These are phyloP conservation scores for Oreochromis tanganicae DNA, from an alignment of 2,113 vertebrate species.

Conservation along the genomic window DNA sequence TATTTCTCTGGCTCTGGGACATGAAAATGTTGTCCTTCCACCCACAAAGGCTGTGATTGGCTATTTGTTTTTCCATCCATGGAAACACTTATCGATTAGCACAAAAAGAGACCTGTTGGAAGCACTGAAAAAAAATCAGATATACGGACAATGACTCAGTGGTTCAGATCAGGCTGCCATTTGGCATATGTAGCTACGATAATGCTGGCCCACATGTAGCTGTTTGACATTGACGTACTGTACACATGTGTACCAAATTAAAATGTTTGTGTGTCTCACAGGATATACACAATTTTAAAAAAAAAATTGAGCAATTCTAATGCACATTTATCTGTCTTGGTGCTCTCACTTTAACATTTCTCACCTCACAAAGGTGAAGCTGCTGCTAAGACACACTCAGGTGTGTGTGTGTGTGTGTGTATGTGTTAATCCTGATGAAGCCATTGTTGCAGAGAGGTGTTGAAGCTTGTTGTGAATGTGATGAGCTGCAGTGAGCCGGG, in stretches of 20 bases:
- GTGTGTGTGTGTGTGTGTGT: fast-evolving
- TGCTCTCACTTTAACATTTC: not conserved
- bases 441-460: conserved; percentile 32
- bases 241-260: not conserved
- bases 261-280: not conserved
- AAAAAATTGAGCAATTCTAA: not conserved
- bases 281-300: not conserved
- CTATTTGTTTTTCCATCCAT: not conserved
- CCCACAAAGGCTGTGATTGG: not conserved
- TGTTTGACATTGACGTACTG: not conserved
- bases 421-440: conserved; percentile 26
- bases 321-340: not conserved
- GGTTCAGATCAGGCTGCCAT: not conserved
- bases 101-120: not conserved
- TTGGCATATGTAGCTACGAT: not conserved
- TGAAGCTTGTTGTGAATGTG: conserved; percentile 36
- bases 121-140: not conserved
- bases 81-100: not conserved
- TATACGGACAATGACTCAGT: not conserved
- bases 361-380: conserved; percentile 19
- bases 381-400: not conserved
- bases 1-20: not conserved
- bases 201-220: not conserved
- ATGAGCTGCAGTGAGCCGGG: not conserved
- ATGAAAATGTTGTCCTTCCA: not conserved